A percentile compares a stretch with the other conserved stretches of the same genome.
Evolutionary conservation across 1,140 invertebrate species (phyloP).

Genomic region (Tigriopus japonicus): DNA sequence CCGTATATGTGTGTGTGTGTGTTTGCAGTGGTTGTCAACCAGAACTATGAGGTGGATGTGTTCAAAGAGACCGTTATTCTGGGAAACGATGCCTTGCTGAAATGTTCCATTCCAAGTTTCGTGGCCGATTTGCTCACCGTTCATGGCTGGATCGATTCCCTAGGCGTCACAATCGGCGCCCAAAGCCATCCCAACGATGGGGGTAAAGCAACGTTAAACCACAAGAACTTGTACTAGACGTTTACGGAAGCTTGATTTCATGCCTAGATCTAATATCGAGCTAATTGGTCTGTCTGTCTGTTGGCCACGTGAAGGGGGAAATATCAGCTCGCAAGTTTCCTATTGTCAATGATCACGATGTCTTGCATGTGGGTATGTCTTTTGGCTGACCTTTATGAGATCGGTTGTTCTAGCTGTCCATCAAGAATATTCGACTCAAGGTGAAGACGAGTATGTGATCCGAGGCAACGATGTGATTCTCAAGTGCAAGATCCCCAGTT

Average conservation of each 20-base stretch:
- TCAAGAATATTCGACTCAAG: slow-evolving; percentile 23
- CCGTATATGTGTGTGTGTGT: too few relatives aligned
- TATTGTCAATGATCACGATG: too few relatives aligned
- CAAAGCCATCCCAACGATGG: too few relatives aligned
- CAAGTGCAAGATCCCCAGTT: slow-evolving; percentile 77
- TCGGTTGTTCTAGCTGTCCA: slow-evolving; percentile 18
- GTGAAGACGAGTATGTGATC: slow-evolving; percentile 74
- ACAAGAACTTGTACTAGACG: too few relatives aligned
- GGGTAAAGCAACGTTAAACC: too few relatives aligned
- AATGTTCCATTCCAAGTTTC: slow-evolving; percentile 80
- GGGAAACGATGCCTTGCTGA: slow-evolving; percentile 69
- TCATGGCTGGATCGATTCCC: slow-evolving; percentile 48
- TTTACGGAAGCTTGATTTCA: too few relatives aligned
- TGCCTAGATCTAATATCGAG: too few relatives aligned
- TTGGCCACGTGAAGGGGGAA: too few relatives aligned
- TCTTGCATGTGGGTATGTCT: too few relatives aligned
- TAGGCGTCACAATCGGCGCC: slow-evolving; percentile 5
- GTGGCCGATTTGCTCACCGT: slow-evolving; percentile 69
- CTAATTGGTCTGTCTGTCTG: too few relatives aligned
- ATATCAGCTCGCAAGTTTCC: too few relatives aligned
- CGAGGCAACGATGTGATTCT: slow-evolving; percentile 78
- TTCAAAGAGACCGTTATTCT: slow-evolving; percentile 63
- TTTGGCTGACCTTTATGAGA: neutral
- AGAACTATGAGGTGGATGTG: slow-evolving; percentile 32
- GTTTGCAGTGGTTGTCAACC: slow-evolving; percentile 20